Conservation (phyloP, 2,113 vertebrate genomes). For the Charina bottae region DNA sequence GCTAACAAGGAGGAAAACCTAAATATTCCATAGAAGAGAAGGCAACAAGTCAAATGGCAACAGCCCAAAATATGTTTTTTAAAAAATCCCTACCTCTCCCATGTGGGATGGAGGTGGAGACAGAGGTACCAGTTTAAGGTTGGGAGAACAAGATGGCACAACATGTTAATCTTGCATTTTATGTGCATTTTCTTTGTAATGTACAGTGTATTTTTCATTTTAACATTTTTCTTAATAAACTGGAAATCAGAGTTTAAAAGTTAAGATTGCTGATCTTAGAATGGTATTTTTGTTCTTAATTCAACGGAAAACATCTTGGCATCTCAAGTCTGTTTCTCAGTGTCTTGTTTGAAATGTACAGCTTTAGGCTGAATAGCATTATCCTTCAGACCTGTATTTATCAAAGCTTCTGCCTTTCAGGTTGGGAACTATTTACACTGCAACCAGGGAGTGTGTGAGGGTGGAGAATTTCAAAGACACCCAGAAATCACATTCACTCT, state of each 20-base stretch:
- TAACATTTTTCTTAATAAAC: not conserved
- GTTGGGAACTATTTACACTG: not conserved
- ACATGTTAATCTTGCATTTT: not conserved
- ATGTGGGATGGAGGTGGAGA: too few relatives aligned
- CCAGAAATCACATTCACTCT: not conserved
- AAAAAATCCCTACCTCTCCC: not conserved
- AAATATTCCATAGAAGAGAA: not conserved
- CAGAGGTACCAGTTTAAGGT: not conserved
- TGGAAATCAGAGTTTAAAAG: not conserved
- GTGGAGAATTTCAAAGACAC: not conserved
- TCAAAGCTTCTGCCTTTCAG: not conserved
- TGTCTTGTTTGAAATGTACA: not conserved
- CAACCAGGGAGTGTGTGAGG: too few relatives aligned
- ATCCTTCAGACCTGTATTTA: not conserved
- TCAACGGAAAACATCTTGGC: not conserved
- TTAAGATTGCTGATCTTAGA: not conserved
- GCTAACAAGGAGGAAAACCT: too few relatives aligned
- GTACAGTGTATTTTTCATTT: not conserved
- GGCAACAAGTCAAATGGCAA: not conserved
- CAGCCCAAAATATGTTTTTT: not conserved
- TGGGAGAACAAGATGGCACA: too few relatives aligned
- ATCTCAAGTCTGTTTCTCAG: not conserved
- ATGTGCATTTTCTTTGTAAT: not conserved
- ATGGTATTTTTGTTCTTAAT: not conserved
- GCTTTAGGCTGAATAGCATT: not conserved